Evolutionary conservation across 2,113 vertebrate genomes (phyloP), one percentile per base, ranked within the genome.

Genomic region (Talpa occidentalis): DNA sequence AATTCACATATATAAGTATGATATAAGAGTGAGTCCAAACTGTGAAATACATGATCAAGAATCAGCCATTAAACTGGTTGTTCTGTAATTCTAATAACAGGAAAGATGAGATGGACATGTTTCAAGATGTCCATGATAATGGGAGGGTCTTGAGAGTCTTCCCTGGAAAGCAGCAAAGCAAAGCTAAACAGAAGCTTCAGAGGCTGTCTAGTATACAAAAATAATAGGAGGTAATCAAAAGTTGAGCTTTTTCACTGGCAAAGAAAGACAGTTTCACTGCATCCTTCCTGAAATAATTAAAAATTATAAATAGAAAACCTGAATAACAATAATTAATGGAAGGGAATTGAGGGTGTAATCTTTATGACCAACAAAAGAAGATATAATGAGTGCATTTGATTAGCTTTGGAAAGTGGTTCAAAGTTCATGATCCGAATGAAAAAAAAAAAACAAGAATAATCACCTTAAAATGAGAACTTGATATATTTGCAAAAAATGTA

Each of bases 21-120:
- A n/a, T 40, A 24, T 77, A 83, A 94, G 93, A 80, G 30, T 80
- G 82, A 94, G 81, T 56, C 7, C 11, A 74, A 26, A n/a, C 62
- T 60, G 47, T 80, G 74, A 90, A 88, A 82, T 77, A 69, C 10
- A 79, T 49, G 72, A 60, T 82, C 49, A 87, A 79, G 47, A 42
- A 30, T n/a, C 35, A 90, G 83, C 86, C 52, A 60, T n/a, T 86
- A 80, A 62, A 73, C 28, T 91, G 66, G 21, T 44, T 84, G 30
- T 67, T 94, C 40, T 72, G 4, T 74, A 83, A 80, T 76, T 91
- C 64, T 11, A 49, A 56, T 42, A 52, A 35, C 52, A 15, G 54
- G 54, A 81, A 54, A 95, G 86, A 62, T 40, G 32, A 69, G 16
- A 22, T 6, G n/a, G 12, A 91, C 47, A 59, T 47, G 22, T 81